Evolutionary conservation across 1,140 invertebrate species (phyloP).

Genomic region (Micrasema longulum): DNA sequence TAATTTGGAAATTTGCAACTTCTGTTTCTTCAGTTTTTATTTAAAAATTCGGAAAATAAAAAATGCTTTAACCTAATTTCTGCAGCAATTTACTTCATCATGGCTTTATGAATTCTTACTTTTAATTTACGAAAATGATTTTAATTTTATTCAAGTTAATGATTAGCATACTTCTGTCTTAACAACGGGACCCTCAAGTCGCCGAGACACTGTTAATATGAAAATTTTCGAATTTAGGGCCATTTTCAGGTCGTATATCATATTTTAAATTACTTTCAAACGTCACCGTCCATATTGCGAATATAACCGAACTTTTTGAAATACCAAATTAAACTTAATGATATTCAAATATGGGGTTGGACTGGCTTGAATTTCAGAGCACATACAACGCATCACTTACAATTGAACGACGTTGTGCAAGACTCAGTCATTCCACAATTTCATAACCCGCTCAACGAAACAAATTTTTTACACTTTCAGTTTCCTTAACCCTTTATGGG

Average conservation of each 20-base stretch:
- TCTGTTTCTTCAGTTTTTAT: too few relatives aligned
- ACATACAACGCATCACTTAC: neutral
- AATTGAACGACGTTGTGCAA: neutral
- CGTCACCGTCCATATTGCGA: conserved; percentile 18
- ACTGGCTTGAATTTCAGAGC: neutral
- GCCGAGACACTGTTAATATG: conserved; percentile 32
- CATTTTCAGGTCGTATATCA: conserved; percentile 27
- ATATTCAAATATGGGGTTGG: neutral
- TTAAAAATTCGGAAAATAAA: too few relatives aligned
- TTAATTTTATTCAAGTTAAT: conserved; percentile 24
- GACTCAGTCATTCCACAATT: too few relatives aligned
- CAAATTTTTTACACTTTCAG: too few relatives aligned
- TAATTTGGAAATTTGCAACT: too few relatives aligned
- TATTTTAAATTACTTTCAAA: conserved; percentile 26
- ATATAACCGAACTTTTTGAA: conserved; percentile 7
- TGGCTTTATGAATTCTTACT: too few relatives aligned
- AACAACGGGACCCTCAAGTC: conserved; percentile 6
- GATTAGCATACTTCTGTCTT: conserved; percentile 32
- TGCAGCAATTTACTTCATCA: too few relatives aligned
- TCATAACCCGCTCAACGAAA: too few relatives aligned
- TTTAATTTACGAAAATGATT: neutral
- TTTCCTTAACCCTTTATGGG: too few relatives aligned
- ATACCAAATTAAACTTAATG: neutral
- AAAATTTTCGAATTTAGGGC: conserved; percentile 17
- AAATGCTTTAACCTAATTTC: too few relatives aligned